Evolutionary conservation across 2,797 vertebrate species (phyloP), one percentile per base, ranked within the genome.

Genomic region (Mastacembelus armatus): DNA sequence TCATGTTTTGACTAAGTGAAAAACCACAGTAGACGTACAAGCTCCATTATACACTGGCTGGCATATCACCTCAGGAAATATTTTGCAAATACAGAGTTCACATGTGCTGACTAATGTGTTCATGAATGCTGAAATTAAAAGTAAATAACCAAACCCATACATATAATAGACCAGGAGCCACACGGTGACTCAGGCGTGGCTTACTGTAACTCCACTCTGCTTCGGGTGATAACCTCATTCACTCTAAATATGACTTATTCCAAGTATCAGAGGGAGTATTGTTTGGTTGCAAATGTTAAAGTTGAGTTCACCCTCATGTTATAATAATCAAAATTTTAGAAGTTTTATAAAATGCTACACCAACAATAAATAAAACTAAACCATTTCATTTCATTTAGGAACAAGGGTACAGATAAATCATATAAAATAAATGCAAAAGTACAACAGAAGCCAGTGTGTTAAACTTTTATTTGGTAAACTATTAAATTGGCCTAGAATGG

Each of bases 1-100:
- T 96, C 92, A 93, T 95, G 95, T 95, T 96, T 95, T 96, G 96
- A 96, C 93, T 92, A 93, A 92, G 91, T 91, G 83, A 88, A 91
- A 94, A 92, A 94, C 95, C 95, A 91, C 95, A 94, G 64, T 67
- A 85, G 90, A 92, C 88, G 85, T 27, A 86, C 83, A 75, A 62
- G 64, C 92, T 87, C 91, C 80, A 77, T 47, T 90, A 81, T 74
- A 73, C 74, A 48, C 64, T 56, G 87, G 89, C 85, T 85, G 90
- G 88, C 80, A 87, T 84, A 87, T 91, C 85, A 83, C 89, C 85
- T 89, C 91, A 92, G 95, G 94, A 95, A 93, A 91, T 92, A 92
- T 87, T 89, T 91, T 85, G 71, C 71, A 87, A 88, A 77, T 78
- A 68, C 59, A 48, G 71, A 80, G 66, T 83, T 86, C 69, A 69